Conservation (phyloP, 1,140 invertebrate species). For the Aphelenchoides avenae region DNA sequence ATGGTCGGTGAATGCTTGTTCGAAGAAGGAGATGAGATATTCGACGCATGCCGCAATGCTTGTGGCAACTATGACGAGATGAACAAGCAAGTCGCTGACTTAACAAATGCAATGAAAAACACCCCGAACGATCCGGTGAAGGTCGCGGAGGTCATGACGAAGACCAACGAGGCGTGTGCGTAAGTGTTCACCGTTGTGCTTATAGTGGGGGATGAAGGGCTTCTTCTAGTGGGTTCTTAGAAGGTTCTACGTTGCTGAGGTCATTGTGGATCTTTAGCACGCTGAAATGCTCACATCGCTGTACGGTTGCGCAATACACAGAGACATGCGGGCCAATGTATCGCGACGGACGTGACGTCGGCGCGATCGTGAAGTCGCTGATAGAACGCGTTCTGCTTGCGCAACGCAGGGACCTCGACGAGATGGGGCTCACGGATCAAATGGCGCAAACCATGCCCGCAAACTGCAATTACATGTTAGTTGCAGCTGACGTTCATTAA, state of each 20-base stretch:
- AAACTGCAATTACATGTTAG: conserved; percentile 11
- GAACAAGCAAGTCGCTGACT: conserved; percentile 8
- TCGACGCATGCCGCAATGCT: conserved; percentile 3
- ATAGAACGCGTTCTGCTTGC: conserved; percentile 22
- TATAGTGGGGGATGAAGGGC: too few species aligned
- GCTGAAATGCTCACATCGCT: conserved; percentile 13
- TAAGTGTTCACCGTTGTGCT: too few species aligned
- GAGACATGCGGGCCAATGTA: conserved; percentile 13
- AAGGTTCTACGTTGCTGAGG: too few species aligned
- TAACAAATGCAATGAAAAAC: conserved; percentile 8
- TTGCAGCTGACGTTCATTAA: conserved; percentile 3
- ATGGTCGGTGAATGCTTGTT: conserved; percentile 2
- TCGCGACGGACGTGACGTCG: conserved; percentile 18
- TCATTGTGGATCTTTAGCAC: too few species aligned
- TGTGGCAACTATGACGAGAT: conserved; percentile 26
- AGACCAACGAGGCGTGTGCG: conserved; percentile 15
- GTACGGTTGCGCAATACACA: conserved; percentile 9
- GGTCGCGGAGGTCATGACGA: conserved; percentile 10
- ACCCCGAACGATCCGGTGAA: conserved; percentile 9
- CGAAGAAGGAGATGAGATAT: conserved; percentile 14
- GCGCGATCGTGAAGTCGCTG: conserved; percentile 3
- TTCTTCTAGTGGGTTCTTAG: too few species aligned
- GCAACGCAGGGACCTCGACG: conserved; percentile 21
- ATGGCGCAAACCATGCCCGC: conserved; percentile 11
- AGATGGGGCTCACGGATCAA: conserved; percentile 3